phyloP scores from a whole-genome alignment of 2,797 vertebrate species.

The Mionectes olivaceus region DNA sequence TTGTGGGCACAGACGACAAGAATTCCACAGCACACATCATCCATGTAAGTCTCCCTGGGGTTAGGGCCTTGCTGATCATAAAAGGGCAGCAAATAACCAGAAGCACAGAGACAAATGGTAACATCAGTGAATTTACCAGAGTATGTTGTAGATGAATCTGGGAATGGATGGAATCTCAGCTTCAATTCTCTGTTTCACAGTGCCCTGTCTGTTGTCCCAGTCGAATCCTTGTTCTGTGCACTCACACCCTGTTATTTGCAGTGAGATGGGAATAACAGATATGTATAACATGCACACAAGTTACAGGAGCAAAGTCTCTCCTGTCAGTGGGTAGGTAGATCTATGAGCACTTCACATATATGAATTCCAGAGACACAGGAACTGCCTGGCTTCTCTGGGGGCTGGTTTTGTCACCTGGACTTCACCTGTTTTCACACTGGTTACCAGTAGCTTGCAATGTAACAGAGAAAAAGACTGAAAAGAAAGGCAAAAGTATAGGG shows the following conservation, averaged over 20 bases:
- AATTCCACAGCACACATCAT: slow-evolving; percentile 91
- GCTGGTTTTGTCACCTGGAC: background rate
- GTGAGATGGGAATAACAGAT: background rate
- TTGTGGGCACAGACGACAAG: slow-evolving; percentile 91
- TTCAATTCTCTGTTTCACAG: background rate
- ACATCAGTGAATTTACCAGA: background rate
- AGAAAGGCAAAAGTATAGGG: background rate
- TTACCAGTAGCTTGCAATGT: background rate
- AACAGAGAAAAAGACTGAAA: background rate
- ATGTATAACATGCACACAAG: background rate
- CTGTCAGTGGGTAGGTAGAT: background rate
- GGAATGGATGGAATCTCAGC: background rate
- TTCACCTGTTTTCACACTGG: background rate
- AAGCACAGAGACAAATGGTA: background rate
- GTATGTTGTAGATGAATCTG: background rate
- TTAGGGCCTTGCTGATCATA: background rate
- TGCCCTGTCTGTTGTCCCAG: background rate
- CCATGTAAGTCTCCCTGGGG: slow-evolving; percentile 87
- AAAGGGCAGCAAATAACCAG: background rate
- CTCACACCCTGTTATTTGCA: background rate
- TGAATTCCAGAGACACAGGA: background rate
- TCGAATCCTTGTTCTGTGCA: background rate
- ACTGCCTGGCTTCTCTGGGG: background rate
- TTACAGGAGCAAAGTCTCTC: background rate
- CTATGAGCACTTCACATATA: fast-evolving